Conservation (phyloP, 1,140 invertebrate species). For the Anagrus nilaparvatae region DNA sequence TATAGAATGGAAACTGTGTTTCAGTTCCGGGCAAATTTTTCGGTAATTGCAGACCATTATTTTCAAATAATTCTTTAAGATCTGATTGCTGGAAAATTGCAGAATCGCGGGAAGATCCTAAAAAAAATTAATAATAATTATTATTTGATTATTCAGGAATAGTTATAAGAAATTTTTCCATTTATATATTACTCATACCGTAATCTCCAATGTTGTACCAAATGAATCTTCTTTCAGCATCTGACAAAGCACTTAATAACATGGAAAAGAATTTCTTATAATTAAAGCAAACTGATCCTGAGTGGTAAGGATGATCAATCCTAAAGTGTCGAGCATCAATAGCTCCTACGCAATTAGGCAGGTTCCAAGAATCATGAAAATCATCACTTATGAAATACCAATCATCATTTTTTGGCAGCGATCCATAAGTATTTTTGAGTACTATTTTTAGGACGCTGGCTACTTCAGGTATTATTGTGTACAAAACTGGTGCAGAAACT, state of each 20-base stretch:
- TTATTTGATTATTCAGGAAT: not conserved
- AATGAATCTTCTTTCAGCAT: constrained; percentile 33
- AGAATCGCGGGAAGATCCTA: not conserved
- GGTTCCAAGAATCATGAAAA: constrained; percentile 27
- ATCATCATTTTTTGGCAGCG: not conserved
- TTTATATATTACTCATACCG: constrained; percentile 13
- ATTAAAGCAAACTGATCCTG: constrained; percentile 36
- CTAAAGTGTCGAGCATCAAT: constrained; percentile 32
- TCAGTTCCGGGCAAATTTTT: not conserved
- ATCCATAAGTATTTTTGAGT: not conserved
- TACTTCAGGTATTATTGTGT: not conserved
- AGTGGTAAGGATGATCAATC: constrained; percentile 25
- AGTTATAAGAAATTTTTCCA: not conserved
- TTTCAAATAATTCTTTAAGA: not conserved
- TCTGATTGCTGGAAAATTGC: not conserved
- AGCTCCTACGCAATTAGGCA: constrained; percentile 30
- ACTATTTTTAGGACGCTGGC: not conserved
- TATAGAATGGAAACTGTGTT: not conserved
- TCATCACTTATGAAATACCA: constrained; percentile 21
- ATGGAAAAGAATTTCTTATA: constrained; percentile 39
- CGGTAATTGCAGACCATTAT: not conserved
- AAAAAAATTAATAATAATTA: not conserved
- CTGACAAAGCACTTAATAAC: constrained; percentile 31
- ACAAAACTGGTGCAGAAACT: not conserved
- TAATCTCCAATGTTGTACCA: constrained; percentile 31